These are phyloP conservation scores for Alexandromys oeconomus DNA, from an alignment of 2,797 vertebrate genomes.

Conservation along the genomic window DNA sequence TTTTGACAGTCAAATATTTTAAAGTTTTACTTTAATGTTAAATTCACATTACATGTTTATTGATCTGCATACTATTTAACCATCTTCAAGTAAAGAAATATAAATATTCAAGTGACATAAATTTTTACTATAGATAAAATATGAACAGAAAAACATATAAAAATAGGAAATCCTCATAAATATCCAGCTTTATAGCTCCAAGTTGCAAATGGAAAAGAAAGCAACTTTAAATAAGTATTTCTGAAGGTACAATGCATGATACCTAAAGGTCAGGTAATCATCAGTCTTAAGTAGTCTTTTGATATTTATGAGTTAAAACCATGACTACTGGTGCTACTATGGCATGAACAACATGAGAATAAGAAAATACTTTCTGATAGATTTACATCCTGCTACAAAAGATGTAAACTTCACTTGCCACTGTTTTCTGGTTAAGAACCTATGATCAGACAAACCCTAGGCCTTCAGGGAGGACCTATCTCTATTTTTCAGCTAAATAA, in stretches of 20 bases:
- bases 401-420: background rate
- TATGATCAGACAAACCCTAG: too few relatives aligned
- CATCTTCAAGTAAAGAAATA: background rate
- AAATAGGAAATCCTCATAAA: background rate
- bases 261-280: too few relatives aligned
- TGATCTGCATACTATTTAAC: background rate
- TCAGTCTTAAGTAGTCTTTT: background rate
- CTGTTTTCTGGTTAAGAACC: background rate
- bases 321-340: too few relatives aligned
- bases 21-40: background rate
- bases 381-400: too few relatives aligned
- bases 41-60: background rate
- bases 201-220: background rate
- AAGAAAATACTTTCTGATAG: background rate
- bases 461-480: background rate
- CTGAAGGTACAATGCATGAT: background rate
- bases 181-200: background rate
- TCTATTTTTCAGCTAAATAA: background rate
- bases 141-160: background rate
- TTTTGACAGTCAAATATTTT: constrained; percentile 4
- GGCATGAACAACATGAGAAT: background rate
- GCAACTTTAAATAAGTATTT: background rate
- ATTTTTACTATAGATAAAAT: constrained; percentile 4
- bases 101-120: constrained; percentile 26
- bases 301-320: background rate